Evolutionary conservation across 1,140 invertebrate species (phyloP), one percentile per base, ranked within the genome.

Genomic region (Limonius californicus): DNA sequence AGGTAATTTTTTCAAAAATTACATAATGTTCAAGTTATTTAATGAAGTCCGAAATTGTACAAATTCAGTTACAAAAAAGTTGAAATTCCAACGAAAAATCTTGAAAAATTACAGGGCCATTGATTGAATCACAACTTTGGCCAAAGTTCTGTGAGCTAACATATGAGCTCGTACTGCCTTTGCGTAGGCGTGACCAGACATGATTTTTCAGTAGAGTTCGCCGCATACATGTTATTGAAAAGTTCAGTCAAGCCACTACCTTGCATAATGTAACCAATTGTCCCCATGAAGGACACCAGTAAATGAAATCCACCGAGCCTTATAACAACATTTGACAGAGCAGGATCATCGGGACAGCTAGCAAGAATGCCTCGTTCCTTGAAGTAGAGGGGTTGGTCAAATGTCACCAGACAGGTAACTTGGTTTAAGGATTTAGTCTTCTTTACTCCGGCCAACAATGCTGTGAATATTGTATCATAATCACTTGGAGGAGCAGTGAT

Each of bases 211-310:
- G 35, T 58, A 1, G 57, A 67, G 8, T 61, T 53, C 4, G 62
- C 20, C 2, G 70, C 74, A 70, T 70, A 11, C n/a, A n/a, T n/a
- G n/a, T 21, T 60, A 45, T n/a, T 53, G 4, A 69, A 69, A 8
- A 72, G 32, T 62, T 78, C 74, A 57, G 74, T 71, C 6, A 79
- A 54, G 20, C 76, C 76, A 67, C 72, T 75, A 6, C 70, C 74
- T 30, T 54, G 54, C 76, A 78, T 78, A 21, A 77, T 67, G 47
- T 65, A 57, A n/a, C 75, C 76, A 57, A 78, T n/a, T 72, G 43
- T 64, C 47, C 74, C 77, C 39, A 79, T 20, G 57, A 76, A 77
- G 6, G 71, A 77, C 74, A 77, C 75, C 8, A 76, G 62, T 42
- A 77, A 55, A 70, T 73, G 63, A 59, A 72, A 74, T 42, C 72